Base-by-base conservation (phyloP, 2,888 invertebrate species). In the Tetranychus truncatus region DNA sequence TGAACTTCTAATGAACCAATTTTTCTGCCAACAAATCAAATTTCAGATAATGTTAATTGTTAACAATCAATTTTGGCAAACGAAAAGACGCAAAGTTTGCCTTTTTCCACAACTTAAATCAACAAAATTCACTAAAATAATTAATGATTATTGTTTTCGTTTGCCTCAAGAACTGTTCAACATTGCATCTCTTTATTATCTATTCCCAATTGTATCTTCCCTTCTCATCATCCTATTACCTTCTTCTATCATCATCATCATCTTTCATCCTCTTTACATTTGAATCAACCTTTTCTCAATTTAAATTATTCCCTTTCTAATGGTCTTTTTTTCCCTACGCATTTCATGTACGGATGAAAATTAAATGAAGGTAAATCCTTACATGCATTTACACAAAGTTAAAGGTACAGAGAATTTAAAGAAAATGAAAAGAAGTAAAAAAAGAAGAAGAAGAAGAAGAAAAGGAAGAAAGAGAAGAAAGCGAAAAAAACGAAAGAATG, bases 351-450 rank as follows among this genome's bases (percentile, higher is more conserved):
- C 66, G 18, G 18, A n/a, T 20, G 20, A 66, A 66, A 69, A 18
- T 9, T 24, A 24, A 69, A 69, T 69, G 34, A 69, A 34, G 9
- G 34, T 34, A 69, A 21, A 69, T 69, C 34, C n/a, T 55, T 9
- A 55, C 15, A 55, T 55, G 9, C 55, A 15, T 55, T 15, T 55
- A 55, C 55, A 55, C 55, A 15, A 55, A 55, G 55, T 55, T 55
- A 55, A 55, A 55, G 55, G 55, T 55, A 55, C 9, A 21, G 18
- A 21, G 20, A 69, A 69, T 11, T 11, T 21, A n/a, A 21, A 18
- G 69, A 34, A 69, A 69, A 69, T 69, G 21, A 21, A 69, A 69
- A 69, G 21, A 69, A 34, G 11, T 9, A 21, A 69, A 69, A n/a
- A 69, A 69, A 11, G 69, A 69, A 34, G 34, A 69, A 24, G 18